Conservation (phyloP, 2,797 vertebrate species). For the Rousettus madagascariensis region DNA sequence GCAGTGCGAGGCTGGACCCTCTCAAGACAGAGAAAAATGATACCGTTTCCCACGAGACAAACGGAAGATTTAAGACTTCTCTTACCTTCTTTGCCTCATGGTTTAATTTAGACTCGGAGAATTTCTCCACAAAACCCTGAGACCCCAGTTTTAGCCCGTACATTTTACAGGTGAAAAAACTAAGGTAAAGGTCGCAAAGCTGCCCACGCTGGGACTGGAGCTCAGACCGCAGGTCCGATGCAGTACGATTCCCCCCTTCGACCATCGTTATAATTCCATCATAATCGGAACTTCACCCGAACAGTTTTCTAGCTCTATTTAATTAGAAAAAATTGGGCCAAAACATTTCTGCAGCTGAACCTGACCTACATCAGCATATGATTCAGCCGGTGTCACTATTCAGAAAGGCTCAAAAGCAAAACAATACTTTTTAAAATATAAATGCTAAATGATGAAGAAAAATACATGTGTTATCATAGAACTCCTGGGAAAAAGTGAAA, state of each 20-base stretch:
- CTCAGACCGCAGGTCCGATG: background rate
- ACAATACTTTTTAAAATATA: background rate
- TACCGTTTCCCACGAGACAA: no score
- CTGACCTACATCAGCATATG: background rate
- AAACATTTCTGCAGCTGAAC: background rate
- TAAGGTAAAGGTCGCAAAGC: background rate
- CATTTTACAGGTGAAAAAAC: background rate
- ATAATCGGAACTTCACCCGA: background rate
- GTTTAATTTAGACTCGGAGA: background rate
- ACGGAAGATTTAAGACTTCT: no score
- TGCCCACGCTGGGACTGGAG: no score
- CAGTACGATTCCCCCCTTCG: background rate
- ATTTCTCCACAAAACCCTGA: background rate
- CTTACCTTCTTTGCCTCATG: background rate
- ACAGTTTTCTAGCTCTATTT: background rate
- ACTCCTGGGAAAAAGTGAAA: background rate
- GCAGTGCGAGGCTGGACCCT: no score
- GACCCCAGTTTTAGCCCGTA: background rate
- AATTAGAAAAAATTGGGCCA: conserved; percentile 7
- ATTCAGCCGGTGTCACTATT: background rate
- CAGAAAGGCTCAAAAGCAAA: background rate
- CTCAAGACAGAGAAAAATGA: no score
- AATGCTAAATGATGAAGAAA: background rate
- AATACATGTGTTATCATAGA: background rate
- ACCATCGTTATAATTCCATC: background rate